Percentiles rank a stretch among this genome's conserved stretches.
Evolutionary conservation across 2,113 vertebrate species (phyloP).

Genomic region (Notothenia rossii): DNA sequence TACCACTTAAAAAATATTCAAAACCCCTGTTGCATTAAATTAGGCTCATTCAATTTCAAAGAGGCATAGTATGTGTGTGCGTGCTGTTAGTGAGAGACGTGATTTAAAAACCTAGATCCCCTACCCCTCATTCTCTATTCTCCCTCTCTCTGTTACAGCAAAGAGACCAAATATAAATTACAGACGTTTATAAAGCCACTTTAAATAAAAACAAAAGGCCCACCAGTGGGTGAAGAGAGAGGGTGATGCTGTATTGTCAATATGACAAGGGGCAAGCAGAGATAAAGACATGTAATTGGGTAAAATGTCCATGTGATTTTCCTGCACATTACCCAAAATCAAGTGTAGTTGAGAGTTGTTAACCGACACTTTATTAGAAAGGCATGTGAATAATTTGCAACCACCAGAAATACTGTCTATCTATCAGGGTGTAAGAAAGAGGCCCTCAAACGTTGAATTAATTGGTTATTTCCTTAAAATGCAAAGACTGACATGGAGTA

Average conservation of each 20-base stretch:
- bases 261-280: conserved; percentile 64
- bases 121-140: conserved; percentile 20
- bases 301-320: background rate
- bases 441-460: background rate
- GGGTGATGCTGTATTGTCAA: conserved; percentile 28
- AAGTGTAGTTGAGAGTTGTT: conserved; percentile 9
- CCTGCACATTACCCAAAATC: background rate
- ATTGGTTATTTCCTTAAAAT: conserved; percentile 27
- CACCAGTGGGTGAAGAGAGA: conserved; percentile 49
- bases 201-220: conserved; percentile 17
- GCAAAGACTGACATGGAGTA: conserved; percentile 52
- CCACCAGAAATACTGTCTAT: conserved; percentile 15
- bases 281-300: background rate
- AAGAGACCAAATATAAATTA: conserved; percentile 64
- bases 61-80: conserved; percentile 41
- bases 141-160: conserved; percentile 74
- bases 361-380: conserved; percentile 16
- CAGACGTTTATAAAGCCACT: conserved; percentile 39
- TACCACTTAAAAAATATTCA: conserved; percentile 38
- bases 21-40: conserved; percentile 39
- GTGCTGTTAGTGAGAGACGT: conserved; percentile 35
- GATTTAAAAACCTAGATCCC: background rate
- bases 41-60: conserved; percentile 40
- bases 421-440: conserved; percentile 5
- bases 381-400: conserved; percentile 4